phyloP scores from a whole-genome alignment of 2,797 vertebrate genomes.

The Liasis olivaceus region DNA sequence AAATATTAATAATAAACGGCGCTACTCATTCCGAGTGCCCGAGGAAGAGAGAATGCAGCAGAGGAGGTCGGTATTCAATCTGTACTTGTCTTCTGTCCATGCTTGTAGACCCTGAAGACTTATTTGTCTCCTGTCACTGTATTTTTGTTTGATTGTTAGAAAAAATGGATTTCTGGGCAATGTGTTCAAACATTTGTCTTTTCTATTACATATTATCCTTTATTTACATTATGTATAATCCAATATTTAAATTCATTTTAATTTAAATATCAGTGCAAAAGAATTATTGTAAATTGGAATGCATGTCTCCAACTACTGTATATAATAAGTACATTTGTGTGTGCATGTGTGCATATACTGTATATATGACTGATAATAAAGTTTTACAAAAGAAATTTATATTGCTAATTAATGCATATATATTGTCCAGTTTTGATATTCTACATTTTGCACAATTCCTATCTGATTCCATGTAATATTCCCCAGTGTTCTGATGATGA shows the following conservation, averaged over 20 bases:
- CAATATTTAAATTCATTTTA: constrained; percentile 34
- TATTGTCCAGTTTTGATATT: constrained; percentile 55
- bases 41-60: constrained; percentile 96
- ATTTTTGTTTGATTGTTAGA: constrained; percentile 2
- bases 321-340: constrained; percentile 42
- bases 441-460: constrained; percentile 34
- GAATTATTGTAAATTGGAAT: constrained; percentile 51
- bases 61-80: constrained; percentile 81
- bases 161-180: constrained; percentile 35
- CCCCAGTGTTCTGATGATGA: constrained; percentile 5
- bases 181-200: constrained; percentile 16
- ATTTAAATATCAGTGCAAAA: constrained; percentile 39
- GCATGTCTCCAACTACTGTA: constrained; percentile 47
- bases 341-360: constrained; percentile 36
- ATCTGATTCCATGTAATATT: constrained; percentile 37
- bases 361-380: constrained; percentile 61
- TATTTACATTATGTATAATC: constrained; percentile 33
- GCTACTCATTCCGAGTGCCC: constrained; percentile 94
- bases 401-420: constrained; percentile 50
- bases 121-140: not conserved
- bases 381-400: constrained; percentile 56
- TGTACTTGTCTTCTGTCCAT: constrained; percentile 46
- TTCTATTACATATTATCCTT: constrained; percentile 24
- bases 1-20: constrained; percentile 94
- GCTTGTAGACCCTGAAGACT: constrained; percentile 43